Evolutionary conservation across 2,797 vertebrate species (phyloP).

Genomic region (Parauchenoglanis punctatus): DNA sequence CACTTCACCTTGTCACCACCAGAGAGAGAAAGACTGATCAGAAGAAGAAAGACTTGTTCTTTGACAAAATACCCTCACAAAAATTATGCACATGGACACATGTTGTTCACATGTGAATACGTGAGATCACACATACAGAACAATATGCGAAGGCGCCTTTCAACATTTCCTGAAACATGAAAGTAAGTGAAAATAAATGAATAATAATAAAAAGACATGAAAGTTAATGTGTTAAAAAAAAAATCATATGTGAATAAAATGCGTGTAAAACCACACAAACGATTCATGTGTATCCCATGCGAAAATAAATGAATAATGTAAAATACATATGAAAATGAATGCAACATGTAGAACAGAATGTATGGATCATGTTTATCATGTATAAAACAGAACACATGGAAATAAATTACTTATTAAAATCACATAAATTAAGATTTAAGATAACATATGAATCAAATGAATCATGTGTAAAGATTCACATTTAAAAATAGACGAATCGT

Average conservation of each 20-base stretch:
- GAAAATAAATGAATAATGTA: background rate
- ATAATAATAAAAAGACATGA: background rate
- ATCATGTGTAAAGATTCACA: background rate
- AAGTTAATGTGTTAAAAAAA: too few species aligned
- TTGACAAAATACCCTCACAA: background rate
- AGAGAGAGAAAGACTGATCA: slow-evolving; percentile 10
- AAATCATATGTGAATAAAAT: background rate
- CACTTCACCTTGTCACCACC: slow-evolving; percentile 45
- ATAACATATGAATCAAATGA: background rate
- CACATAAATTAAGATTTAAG: too few species aligned
- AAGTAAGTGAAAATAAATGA: background rate
- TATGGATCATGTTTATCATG: background rate
- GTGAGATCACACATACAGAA: background rate
- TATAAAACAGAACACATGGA: background rate
- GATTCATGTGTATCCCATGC: too few species aligned
- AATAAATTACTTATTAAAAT: too few species aligned
- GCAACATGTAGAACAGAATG: background rate
- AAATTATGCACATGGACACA: background rate
- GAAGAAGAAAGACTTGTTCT: background rate
- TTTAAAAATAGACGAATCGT: background rate
- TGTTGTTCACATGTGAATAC: background rate
- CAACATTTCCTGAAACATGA: background rate
- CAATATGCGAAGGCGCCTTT: background rate
- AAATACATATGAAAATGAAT: background rate
- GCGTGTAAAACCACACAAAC: too few species aligned